Evolutionary conservation across 2,797 vertebrate species (phyloP), one percentile per base, ranked within the genome.

Genomic region (Rhodeus uyekii): DNA sequence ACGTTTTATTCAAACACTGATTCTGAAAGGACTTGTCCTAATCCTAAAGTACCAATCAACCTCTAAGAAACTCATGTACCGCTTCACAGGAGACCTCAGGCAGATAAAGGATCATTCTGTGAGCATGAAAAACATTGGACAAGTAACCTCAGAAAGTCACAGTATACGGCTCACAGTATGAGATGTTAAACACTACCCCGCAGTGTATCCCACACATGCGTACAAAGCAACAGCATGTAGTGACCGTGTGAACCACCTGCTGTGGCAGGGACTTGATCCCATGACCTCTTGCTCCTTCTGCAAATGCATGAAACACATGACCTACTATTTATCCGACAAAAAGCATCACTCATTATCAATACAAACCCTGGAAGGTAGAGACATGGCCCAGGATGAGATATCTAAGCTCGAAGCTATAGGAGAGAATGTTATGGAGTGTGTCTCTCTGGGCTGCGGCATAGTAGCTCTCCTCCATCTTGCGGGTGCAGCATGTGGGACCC

Each of bases 381-480:
- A 91, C 91, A 81, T 97, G 94, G 48, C 94, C 94, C 19, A 92
- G 90, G 60, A 98, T 95, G 91, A 97, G 95, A 90, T 96, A 97
- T 87, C 96, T 96, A 14, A 97, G 94, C 65, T 98, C 96, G 38
- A 96, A 96, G 90, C 96, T 97, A 92, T 95, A 95, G 4, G 95
- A 95, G 78, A 95, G 92, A 84, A 97, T 96, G 87, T 94, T 96
- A 71, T 97, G 96, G 87, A 94, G 91, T 29, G 95, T 95, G 90
- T 96, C 96, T 46, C 96, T 93, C 78, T 94, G 95, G 78, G 96
- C 96, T 4, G 96, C 95, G 16, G 93, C 87, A 88, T 95, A 94
- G 93, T 98, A 98, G 90, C 93, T 95, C 87, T 97, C 96, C 90
- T 97, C 97, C 96, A 97, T 98, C 90, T 94, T 97, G 85, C 93